Conservation (phyloP, 1,140 invertebrate species). For the Geopemphigus sp. region DNA sequence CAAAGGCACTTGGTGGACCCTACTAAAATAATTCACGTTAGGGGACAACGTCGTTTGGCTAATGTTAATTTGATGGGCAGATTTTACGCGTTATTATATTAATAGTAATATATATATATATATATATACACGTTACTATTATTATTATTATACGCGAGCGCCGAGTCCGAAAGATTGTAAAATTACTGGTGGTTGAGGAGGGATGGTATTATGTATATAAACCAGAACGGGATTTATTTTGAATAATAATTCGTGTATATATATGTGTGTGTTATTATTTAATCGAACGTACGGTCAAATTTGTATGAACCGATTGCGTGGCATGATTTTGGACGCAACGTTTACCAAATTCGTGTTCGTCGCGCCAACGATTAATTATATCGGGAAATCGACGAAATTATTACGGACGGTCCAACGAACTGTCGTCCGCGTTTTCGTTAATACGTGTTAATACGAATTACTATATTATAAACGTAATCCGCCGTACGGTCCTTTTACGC, state of each 20-base stretch:
- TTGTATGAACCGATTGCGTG: background rate
- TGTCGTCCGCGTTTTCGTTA: too few species aligned
- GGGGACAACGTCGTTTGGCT: conserved; percentile 26
- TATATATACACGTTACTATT: background rate
- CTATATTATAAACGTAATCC: too few species aligned
- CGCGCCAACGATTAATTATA: too few species aligned
- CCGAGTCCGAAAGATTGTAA: background rate
- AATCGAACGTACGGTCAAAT: background rate
- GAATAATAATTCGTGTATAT: conserved; percentile 1
- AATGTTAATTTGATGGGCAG: conserved; percentile 39
- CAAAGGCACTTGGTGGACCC: conserved; percentile 29
- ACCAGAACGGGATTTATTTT: conserved; percentile 9
- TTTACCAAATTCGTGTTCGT: too few species aligned
- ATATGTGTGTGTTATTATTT: background rate
- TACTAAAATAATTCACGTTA: conserved; percentile 8
- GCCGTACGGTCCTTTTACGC: too few species aligned
- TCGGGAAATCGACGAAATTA: too few species aligned
- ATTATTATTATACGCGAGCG: background rate
- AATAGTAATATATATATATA: conserved; percentile 9
- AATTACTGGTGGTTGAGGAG: too few species aligned
- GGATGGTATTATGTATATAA: background rate
- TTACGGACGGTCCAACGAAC: too few species aligned
- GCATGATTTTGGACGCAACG: too few species aligned
- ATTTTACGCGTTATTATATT: conserved; percentile 36
- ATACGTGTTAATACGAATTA: too few species aligned